Evolutionary conservation across 1,140 invertebrate species (phyloP), one percentile per base, ranked within the genome.

Genomic region (Triops longicaudatus): DNA sequence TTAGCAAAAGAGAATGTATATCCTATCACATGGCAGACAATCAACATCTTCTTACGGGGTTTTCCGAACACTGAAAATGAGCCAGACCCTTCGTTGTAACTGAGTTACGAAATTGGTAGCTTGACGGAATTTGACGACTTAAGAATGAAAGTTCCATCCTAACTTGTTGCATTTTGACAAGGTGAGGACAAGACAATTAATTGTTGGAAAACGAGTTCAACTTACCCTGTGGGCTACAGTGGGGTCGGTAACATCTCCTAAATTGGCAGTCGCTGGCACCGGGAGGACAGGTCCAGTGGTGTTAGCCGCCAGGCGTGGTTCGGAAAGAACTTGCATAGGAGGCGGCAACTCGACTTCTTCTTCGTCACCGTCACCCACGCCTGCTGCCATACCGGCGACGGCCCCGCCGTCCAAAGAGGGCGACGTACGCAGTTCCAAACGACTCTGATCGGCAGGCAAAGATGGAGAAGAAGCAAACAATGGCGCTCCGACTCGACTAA

Each of bases 291-390:
- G 86, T 77, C 86, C 85, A 78, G 86, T 83, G 77, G 87, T 85
- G 80, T 86, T 86, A 81, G 86, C 82, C 0, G 87, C 87, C 26
- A 90, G 83, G 41, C 90, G 89, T 22, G 90, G 88, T 81, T 94
- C 92, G 81, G 94, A 92, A 81, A 97, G 94, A 6, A 96, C 94
- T 83, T 95, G 94, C 95, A 97, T 98, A 2, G 96, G 95, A 28
- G 96, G 96, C 42, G 95, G 95, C 80, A 97, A 85, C 86, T 97
- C 95, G 1, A 95, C 88, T 79, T 92, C 90, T 43, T 91, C 88
- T 42, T 90, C 91, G 78, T 90, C 91, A 79, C 73, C 76, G 76
- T 77, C 76, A 9, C 26, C 73, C 28, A 71, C 50, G 12, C 76
- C 76, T 73, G 22, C 41, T 5, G 37, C 44, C 17, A 63, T 63